Percentiles rank a stretch among this genome's conserved stretches.
These are phyloP conservation scores for Rhagonycha lutea DNA, from an alignment of 2,888 invertebrate genomes.

Conservation along the genomic window DNA sequence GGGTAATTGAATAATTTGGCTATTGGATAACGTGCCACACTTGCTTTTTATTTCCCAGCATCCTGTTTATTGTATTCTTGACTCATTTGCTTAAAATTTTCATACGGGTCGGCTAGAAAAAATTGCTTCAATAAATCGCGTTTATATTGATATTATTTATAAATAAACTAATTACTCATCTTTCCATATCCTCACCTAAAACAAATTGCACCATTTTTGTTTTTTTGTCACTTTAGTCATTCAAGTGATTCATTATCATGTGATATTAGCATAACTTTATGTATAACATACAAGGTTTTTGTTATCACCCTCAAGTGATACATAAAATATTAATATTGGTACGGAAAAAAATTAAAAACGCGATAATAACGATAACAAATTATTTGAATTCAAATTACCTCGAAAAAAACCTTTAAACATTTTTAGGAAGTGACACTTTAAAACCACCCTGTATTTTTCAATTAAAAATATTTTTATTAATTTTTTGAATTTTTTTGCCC, in stretches of 20 bases:
- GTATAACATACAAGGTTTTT: background rate
- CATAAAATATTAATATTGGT: background rate
- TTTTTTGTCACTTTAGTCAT: background rate
- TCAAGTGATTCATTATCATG: background rate
- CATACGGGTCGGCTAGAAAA: background rate
- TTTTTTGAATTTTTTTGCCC: no score
- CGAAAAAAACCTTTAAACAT: no score
- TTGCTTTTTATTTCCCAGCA: slow-evolving; percentile 1
- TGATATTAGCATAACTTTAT: background rate
- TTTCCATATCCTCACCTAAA: background rate
- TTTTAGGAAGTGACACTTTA: no score
- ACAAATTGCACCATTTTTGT: background rate
- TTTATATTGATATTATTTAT: background rate
- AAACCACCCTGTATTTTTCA: no score
- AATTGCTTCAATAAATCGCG: background rate
- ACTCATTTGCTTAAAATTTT: background rate
- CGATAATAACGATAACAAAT: no score
- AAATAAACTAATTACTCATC: background rate
- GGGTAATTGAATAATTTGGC: slow-evolving; percentile 40
- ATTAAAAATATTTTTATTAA: no score
- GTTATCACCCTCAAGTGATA: background rate
- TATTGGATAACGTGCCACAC: slow-evolving; percentile 5
- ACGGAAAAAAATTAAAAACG: no score
- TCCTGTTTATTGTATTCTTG: background rate
- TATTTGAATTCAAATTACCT: no score